These are phyloP conservation scores for Zosterops hypoxanthus DNA, from an alignment of 2,113 vertebrate species.

Conservation along the genomic window DNA sequence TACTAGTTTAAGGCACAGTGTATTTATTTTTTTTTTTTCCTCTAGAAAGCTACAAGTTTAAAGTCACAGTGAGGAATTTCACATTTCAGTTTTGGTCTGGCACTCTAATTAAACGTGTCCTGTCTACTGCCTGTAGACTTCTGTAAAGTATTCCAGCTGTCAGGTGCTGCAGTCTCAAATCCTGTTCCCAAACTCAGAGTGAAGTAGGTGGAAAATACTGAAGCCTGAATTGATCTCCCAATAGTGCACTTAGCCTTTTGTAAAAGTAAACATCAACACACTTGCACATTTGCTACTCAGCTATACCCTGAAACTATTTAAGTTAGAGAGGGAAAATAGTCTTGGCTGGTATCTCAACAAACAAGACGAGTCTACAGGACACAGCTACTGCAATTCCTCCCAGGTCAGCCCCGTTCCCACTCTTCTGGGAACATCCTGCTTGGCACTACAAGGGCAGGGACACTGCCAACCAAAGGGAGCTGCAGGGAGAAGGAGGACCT, in stretches of 20 bases:
- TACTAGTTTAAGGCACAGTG: conserved; percentile 70
- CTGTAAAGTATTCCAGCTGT: conserved; percentile 4
- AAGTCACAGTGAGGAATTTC: conserved; percentile 68
- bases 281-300: neutral
- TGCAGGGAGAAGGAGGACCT: neutral
- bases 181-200: neutral
- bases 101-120: neutral
- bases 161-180: neutral
- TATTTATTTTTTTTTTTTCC: neutral
- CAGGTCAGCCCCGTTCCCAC: neutral
- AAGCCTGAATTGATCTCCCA: neutral
- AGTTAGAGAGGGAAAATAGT: neutral
- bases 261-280: neutral
- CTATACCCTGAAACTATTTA: neutral
- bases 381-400: neutral
- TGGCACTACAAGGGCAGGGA: neutral
- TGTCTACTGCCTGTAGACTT: neutral
- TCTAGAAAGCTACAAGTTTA: conserved; percentile 44
- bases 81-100: conserved; percentile 55
- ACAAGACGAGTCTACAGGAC: neutral
- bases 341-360: neutral
- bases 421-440: neutral
- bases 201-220: neutral
- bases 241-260: neutral
- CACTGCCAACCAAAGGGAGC: neutral